Base-by-base conservation (phyloP, 2,888 invertebrate species). In the Nomada flava region DNA sequence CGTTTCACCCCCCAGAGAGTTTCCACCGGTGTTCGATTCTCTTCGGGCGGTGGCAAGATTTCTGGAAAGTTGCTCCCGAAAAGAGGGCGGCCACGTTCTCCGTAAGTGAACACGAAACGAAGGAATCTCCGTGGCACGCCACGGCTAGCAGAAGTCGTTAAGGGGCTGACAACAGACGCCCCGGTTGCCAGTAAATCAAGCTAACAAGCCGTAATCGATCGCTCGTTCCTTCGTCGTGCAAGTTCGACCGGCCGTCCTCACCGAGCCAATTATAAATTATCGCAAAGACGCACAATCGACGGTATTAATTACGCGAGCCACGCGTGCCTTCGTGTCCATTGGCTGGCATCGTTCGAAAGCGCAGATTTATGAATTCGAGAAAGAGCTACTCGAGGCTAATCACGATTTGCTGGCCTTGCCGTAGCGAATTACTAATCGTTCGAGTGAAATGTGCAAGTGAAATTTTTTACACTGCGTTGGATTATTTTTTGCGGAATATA, bases 201-300 rank as follows among this genome's bases (percentile, higher is more conserved):
- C 76, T 73, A 83, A 83, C 82, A 74, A 77, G 82, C 75, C 42
- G 82, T 76, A 80, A 82, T 82, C 82, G 82, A 80, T 82, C 82
- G 82, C 67, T 52, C 52, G 79, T 57, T 64, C 53, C 64, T 60
- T 36, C 20, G 44, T 42, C 69, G 69, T 75, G 82, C 52, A 67
- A 73, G 57, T 59, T 70, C 26, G 42, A 68, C 52, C 80, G 64
- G 65, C 60, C 44, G 72, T 64, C 65, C 63, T 42, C 59, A 57
- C 26, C 63, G 59, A 68, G 52, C 74, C 77, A 72, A 84, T 84
- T 84, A 84, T 79, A 84, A 84, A 84, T 84, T 83, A 83, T 83
- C 83, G 83, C 71, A 75, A 62, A 47, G 36, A 75, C 36, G 83
- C 79, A 77, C 83, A 80, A 84, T 83, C 83, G 77, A 52, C 60